phyloP scores from a whole-genome alignment of 2,113 vertebrate species.

The Thalassoma bifasciatum region DNA sequence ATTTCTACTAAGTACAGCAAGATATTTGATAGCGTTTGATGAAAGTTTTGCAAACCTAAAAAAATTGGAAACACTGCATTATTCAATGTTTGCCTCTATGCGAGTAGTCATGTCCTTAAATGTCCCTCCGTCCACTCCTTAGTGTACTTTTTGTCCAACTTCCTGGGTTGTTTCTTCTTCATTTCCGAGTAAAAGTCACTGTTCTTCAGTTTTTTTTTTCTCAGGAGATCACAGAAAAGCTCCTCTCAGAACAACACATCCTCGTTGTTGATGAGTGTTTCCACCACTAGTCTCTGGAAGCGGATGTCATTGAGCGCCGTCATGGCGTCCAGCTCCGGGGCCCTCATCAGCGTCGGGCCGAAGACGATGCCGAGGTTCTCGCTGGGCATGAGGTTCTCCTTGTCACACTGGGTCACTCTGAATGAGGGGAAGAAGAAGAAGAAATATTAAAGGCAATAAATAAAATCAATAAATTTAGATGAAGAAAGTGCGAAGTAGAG shows the following conservation, averaged over 20 bases:
- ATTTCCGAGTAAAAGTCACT: slow-evolving; percentile 15
- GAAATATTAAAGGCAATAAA: too few species aligned
- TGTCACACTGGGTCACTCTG: slow-evolving; percentile 91
- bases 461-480: too few species aligned
- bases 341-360: slow-evolving; percentile 90
- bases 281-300: slow-evolving; percentile 96
- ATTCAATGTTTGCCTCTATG: slow-evolving; percentile 9
- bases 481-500: neutral
- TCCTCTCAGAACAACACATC: slow-evolving; percentile 91
- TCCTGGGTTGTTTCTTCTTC: slow-evolving; percentile 19
- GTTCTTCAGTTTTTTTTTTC: neutral
- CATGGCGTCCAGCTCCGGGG: slow-evolving; percentile 92
- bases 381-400: slow-evolving; percentile 94
- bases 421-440: neutral
- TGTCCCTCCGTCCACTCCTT: slow-evolving; percentile 12
- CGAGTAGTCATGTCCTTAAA: slow-evolving; percentile 24
- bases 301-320: slow-evolving; percentile 94
- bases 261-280: slow-evolving; percentile 94
- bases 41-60: neutral
- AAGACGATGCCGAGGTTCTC: slow-evolving; percentile 94
- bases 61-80: slow-evolving; percentile 37
- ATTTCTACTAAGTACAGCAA: neutral
- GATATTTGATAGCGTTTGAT: neutral
- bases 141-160: neutral
- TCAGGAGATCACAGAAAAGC: neutral